Evolutionary conservation across 1,140 invertebrate species (phyloP).

Genomic region (Phocides pigmalion): DNA sequence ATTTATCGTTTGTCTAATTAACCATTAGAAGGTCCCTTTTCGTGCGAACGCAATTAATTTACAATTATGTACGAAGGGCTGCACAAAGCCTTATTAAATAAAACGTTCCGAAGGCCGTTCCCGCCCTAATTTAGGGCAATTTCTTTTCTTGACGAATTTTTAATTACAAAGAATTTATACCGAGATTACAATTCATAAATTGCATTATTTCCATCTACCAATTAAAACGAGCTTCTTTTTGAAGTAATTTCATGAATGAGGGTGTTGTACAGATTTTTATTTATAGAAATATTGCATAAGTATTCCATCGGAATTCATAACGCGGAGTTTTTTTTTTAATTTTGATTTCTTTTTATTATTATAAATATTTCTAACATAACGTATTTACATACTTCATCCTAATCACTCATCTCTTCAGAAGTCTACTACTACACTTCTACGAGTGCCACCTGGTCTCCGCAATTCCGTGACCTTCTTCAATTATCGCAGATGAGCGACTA

Average conservation of each 20-base stretch:
- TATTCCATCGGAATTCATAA: no score
- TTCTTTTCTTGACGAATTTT: conserved; percentile 59
- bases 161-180: conserved; percentile 61
- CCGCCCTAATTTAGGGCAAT: conserved; percentile 54
- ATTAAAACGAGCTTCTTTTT: conserved; percentile 16
- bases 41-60: conserved; percentile 72
- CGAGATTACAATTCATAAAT: conserved; percentile 35
- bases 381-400: no score
- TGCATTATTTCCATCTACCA: conserved; percentile 15
- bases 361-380: no score
- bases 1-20: conserved; percentile 52
- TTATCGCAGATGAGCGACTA: no score
- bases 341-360: no score
- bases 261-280: background rate
- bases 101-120: conserved; percentile 60
- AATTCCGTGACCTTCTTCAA: no score
- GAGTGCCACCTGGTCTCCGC: no score
- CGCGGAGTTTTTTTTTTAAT: no score
- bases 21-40: conserved; percentile 67
- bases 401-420: no score
- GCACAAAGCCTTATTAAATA: conserved; percentile 71
- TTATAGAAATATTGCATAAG: no score
- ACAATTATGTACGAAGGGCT: conserved; percentile 75
- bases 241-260: background rate
- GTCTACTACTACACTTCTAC: no score